Evolutionary conservation across 2,888 invertebrate genomes (phyloP), one percentile per base, ranked within the genome.

Genomic region (Linyphia triangularis): DNA sequence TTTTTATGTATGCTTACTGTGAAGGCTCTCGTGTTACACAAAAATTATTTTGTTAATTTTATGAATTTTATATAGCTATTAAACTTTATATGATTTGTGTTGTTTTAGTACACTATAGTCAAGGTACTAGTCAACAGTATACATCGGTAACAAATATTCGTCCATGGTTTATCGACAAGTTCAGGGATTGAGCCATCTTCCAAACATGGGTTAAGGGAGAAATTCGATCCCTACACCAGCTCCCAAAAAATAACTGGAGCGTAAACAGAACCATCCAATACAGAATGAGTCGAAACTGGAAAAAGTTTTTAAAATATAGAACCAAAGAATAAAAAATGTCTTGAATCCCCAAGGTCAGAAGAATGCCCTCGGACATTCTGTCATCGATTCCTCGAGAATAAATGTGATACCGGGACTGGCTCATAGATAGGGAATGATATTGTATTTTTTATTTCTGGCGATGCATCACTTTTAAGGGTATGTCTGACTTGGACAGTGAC

Each of bases 281-380:
- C 19, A 61, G 59, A 82, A 82, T 82, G 61, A 33, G 61, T 9
- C 61, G 43, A 40, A 82, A 61, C 40, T 82, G 63, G 40, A n/a
- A 61, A 65, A 72, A 61, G 61, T 72, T 72, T 59, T 24, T 28
- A 72, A 82, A 82, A 82, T 51, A 57, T 51, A 43, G 37, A 40
- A 19, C 73, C 24, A 51, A 28, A 40, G 73, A 59, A 65, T n/a
- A n/a, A 33, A 33, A 33, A 33, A 72, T 72, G 19, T 83, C 65
- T 65, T 65, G 73, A 75, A n/a, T 65, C 83, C 82, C 83, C 65
- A 83, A 73, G 83, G 73, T 65, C 83, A 73, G 51, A 65, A 51
- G 24, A 28, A 9, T 22, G 73, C 73, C 65, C 30, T 33, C 26
- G 83, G 83, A 43, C 51, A 65, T 83, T 30, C 67, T 65, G 73